These are phyloP conservation scores for Unio pictorum DNA, from an alignment of 2,888 invertebrate species.

Conservation along the genomic window DNA sequence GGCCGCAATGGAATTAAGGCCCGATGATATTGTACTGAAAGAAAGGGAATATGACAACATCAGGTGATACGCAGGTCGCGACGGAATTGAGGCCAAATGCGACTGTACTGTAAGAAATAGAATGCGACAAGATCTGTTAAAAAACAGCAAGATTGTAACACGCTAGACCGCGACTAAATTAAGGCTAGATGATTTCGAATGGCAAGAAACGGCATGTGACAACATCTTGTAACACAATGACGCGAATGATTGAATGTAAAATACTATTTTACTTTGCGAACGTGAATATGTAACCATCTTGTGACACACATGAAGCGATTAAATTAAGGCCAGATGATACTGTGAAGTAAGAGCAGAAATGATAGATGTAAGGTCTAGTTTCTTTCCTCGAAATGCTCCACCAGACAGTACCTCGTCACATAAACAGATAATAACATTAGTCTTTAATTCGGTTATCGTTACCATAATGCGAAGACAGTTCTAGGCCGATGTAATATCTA, in stretches of 20 bases:
- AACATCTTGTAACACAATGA: no score
- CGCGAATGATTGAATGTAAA: no score
- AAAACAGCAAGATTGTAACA: no score
- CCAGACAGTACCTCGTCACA: no score
- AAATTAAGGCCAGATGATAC: conserved; percentile 94
- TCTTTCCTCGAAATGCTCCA: no score
- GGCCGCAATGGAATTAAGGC: conserved; percentile 91
- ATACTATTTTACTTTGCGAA: no score
- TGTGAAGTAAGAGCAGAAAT: conserved; percentile 78
- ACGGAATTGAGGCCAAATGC: conserved; percentile 95
- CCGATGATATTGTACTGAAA: conserved; percentile 93
- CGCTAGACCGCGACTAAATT: conserved; percentile 86
- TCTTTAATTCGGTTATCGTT: no score
- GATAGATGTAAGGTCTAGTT: background rate
- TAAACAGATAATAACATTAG: no score
- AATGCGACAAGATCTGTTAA: background rate
- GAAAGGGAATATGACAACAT: background rate
- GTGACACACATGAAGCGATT: conserved; percentile 78
- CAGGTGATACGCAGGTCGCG: conserved; percentile 79
- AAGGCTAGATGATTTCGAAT: conserved; percentile 75
- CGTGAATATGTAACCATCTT: no score
- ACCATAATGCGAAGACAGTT: no score
- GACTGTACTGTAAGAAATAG: conserved; percentile 81
- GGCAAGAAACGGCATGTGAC: no score
- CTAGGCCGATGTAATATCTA: no score